Base-by-base conservation (phyloP, 2,113 vertebrate species). In the Microtus ochrogaster region DNA sequence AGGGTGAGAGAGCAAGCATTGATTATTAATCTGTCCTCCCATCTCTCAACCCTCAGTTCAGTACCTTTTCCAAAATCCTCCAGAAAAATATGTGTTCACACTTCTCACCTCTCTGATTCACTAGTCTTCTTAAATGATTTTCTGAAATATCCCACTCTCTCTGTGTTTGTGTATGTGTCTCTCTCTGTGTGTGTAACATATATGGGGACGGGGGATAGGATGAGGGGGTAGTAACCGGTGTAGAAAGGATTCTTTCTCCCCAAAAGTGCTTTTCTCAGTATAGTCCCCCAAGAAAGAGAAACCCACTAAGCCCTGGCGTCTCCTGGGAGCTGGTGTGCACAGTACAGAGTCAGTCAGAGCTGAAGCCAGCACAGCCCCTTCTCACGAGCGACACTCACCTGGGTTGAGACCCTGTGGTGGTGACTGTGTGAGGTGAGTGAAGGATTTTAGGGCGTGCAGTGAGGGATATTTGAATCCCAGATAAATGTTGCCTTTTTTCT, bases 361-460 rank as follows among this genome's bases (percentile, higher is more conserved):
- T 96, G 92, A 97, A 94, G 81, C 58, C 85, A 96, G 70, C 81
- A 82, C 0, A 21, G 85, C 39, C 52, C 66, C 70, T 88, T 96
- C 91, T 93, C 85, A 95, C 82, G 92, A 91, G 70, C 95, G 94
- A 86, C 39, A 1, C 77, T 77, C 39, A 90, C 33, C 91, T 92
- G 73, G 85, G 61, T 82, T 97, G 94, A 97, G 90, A 84, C 86
- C 94, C 90, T 92, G 61, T 79, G 63, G 72, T 14, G 0, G 92
- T 97, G 96, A 92, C 73, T 4, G 14, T 95, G 85, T 93, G 92
- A 97, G 96, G 97, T 97, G 96, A 97, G 92, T 96, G 94, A 82
- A 86, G 85, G 39, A 88, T 90, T 93, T 63, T 72, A 95, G 55
- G 82, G 77, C 72, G 94, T 92, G 41, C 77, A 97, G 47, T 94